Conservation (phyloP, 35 echinoderm and acorn worm species). For the Ptychodera flava region DNA sequence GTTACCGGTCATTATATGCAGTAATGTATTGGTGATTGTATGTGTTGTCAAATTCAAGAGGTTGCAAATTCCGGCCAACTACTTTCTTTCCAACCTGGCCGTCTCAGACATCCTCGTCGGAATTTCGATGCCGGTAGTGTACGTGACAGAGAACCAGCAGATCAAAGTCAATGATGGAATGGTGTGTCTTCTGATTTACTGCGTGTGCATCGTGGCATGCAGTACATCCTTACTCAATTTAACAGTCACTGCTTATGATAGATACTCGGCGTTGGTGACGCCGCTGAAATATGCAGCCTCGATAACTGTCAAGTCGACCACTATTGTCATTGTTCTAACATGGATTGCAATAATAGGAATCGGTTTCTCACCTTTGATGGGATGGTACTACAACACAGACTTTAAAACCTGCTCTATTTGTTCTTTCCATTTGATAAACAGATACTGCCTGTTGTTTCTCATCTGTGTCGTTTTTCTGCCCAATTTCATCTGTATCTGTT, state of each 20-base stretch:
- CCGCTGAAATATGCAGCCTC: constrained; percentile 69
- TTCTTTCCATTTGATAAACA: constrained; percentile 23
- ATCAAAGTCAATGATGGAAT: neutral
- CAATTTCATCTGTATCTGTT: constrained; percentile 55
- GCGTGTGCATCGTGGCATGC: constrained; percentile 46
- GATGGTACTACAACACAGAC: constrained; percentile 22
- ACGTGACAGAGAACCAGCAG: constrained; percentile 20
- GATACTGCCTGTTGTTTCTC: constrained; percentile 53
- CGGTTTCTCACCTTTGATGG: constrained; percentile 19
- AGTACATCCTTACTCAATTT: constrained; percentile 68
- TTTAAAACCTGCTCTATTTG: constrained; percentile 1
- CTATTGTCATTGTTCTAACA: constrained; percentile 28
- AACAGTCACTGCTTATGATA: constrained; percentile 69
- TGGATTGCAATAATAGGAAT: neutral
- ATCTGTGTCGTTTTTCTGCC: constrained; percentile 66
- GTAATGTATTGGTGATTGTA: constrained; percentile 61
- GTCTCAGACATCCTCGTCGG: constrained; percentile 63
- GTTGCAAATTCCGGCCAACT: constrained; percentile 95
- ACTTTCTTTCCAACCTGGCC: constrained; percentile 78
- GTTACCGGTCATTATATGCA: constrained; percentile 21
- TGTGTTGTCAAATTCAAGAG: constrained; percentile 71
- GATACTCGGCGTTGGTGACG: constrained; percentile 85
- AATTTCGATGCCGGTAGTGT: constrained; percentile 25
- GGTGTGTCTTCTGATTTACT: constrained; percentile 49
- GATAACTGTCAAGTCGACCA: constrained; percentile 46